Evolutionary conservation across 2,888 invertebrate genomes (phyloP), one percentile per base, ranked within the genome.

Genomic region (Branchipolynoe longqiensis): DNA sequence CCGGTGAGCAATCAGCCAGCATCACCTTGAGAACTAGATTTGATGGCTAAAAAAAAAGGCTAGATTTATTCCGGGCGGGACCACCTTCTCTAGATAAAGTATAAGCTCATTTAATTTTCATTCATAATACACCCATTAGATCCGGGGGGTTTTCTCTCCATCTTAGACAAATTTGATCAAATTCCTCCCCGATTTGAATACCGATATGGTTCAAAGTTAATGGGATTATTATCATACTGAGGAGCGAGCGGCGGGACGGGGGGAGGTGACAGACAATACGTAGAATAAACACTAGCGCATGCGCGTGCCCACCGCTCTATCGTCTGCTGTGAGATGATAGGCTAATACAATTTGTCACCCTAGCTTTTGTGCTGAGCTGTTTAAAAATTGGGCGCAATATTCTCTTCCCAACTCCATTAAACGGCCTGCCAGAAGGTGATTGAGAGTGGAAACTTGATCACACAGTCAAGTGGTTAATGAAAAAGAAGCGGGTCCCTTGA

Each of bases 391-490:
- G 28, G 78, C 78, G 25, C 22, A 41, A 78, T 69, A 78, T 78
- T 78, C 54, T 69, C 41, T 78, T 78, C 54, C n/a, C 6, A 48
- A 78, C 78, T 41, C 54, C 41, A 78, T 78, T 78, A 41, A 78
- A 78, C 48, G 78, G 54, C 33, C 78, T 78, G 78, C 28, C 78
- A 25, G 28, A 41, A 78, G 41, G 48, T 48, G 78, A 78, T 78
- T 48, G 78, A 78, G 54, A 33, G 41, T 12, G 28, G 41, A 78
- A 48, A 41, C 28, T 48, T 48, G 48, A 78, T 54, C 48, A 78
- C 78, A 41, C 78, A 78, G 41, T 48, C 78, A 54, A 78, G 28
- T 78, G 78, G 48, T 78, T 48, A 78, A 78, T 78, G 78, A 78
- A 48, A 54, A 78, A 78, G 78, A 78, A 78, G 31, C 14, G n/a